These are phyloP conservation scores for Eristalinus sepulchralis DNA, from an alignment of 2,888 invertebrate species.

Conservation along the genomic window DNA sequence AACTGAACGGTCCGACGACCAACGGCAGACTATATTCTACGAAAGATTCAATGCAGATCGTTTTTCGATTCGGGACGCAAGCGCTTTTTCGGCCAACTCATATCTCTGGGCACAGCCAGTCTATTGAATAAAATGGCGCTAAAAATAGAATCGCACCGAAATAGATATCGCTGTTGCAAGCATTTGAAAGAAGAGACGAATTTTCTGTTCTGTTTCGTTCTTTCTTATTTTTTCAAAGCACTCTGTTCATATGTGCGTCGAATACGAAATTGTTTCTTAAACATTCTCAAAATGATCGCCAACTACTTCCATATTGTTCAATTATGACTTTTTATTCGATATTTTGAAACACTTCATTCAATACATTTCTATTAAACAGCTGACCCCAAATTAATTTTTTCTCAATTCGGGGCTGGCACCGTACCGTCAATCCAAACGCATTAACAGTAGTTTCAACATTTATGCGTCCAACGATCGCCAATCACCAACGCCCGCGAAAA, in stretches of 20 bases:
- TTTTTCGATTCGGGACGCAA: conserved; percentile 72
- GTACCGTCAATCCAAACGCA: neutral
- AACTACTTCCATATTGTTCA: neutral
- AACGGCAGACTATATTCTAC: conserved; percentile 81
- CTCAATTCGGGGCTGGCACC: neutral
- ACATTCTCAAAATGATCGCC: neutral
- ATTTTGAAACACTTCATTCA: neutral
- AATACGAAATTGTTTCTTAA: neutral
- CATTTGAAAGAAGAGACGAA: conserved; percentile 66
- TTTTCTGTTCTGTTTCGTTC: conserved; percentile 9
- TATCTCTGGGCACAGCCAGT: conserved; percentile 77
- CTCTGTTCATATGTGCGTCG: conserved; percentile 2
- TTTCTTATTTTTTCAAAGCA: conserved; percentile 31
- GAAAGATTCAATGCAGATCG: conserved; percentile 76
- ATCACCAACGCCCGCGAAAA: neutral
- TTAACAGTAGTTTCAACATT: neutral
- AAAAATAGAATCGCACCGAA: conserved; percentile 80
- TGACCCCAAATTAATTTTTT: neutral
- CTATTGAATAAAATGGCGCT: conserved; percentile 68
- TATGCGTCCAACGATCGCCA: neutral
- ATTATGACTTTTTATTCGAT: neutral
- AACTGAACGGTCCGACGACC: conserved; percentile 82
- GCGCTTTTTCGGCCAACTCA: conserved; percentile 54
- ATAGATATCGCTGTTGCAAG: conserved; percentile 78
- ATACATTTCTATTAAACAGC: neutral